These are phyloP conservation scores for Tychaedon coryphoeus DNA, from an alignment of 2,113 vertebrate genomes.

Conservation along the genomic window DNA sequence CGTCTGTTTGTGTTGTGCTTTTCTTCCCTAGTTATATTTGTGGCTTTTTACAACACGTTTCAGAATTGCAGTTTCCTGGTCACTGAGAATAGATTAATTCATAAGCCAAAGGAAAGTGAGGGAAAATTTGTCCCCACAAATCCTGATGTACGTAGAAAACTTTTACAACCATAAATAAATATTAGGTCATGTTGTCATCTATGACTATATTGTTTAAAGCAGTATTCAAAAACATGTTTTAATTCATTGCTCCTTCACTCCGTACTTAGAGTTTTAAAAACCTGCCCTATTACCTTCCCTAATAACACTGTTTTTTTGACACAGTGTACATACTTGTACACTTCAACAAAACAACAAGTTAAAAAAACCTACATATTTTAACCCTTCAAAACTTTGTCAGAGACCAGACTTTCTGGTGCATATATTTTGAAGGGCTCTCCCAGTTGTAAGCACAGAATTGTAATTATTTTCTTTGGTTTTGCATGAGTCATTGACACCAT, in stretches of 20 bases:
- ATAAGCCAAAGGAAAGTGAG: background rate
- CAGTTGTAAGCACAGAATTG: background rate
- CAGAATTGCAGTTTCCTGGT: background rate
- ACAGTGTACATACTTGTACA: background rate
- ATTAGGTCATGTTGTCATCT: background rate
- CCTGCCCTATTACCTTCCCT: background rate
- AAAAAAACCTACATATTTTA: background rate
- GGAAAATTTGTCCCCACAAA: background rate
- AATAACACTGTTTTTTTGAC: background rate
- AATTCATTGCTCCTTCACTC: background rate
- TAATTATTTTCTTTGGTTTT: background rate
- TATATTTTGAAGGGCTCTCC: background rate
- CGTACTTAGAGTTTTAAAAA: background rate
- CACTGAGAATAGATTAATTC: background rate
- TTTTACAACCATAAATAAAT: background rate
- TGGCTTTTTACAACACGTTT: background rate
- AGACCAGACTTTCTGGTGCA: background rate
- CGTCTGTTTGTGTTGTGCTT: background rate
- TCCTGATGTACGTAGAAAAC: background rate
- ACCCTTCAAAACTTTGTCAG: background rate
- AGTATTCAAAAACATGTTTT: background rate
- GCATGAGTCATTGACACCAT: background rate
- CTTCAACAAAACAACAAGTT: no score
- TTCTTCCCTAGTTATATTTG: background rate
- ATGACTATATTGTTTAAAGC: background rate